Evolutionary conservation across 1,140 invertebrate genomes (phyloP), one percentile per base, ranked within the genome.

Genomic region (Procambarus virginalis): DNA sequence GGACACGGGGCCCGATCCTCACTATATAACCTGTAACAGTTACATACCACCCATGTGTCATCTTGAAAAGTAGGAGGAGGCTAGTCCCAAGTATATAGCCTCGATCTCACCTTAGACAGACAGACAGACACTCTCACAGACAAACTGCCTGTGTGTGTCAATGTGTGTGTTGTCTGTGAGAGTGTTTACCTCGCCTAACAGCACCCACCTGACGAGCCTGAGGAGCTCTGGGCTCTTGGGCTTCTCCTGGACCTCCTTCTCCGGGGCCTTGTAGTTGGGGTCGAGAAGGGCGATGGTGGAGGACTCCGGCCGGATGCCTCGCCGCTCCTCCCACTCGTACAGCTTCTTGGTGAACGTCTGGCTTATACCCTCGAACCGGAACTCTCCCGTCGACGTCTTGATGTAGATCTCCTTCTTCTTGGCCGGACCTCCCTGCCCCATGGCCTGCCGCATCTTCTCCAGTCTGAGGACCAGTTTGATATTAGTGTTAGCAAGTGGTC

Each of bases 291-390:
- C 96, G 89, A 97, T 97, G 0, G 97, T 97, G 0, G 97, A 97
- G 0, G 96, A 95, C 93, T 97, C 97, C 96, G 97, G 1, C 95
- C 96, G 80, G 97, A 97, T 91, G 17, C 97, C 97, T 78, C 96
- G 94, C 51, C 97, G 96, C 91, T 97, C 97, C 93, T 98, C 97
- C 97, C 97, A 98, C 93, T 98, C 97, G 93, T 97, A 97, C 0
- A 98, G 94, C 93, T 98, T 98, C 64, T 97, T 96, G 0, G 97
- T 97, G 93, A 98, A 98, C 92, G 97, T 97, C 81, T 97, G 95
- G 22, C 96, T 97, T 90, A 97, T 97, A 0, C 97, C 97, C 94
- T 97, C 96, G 92, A 97, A 97, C 92, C 96, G 95, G 93, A 97
- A 97, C 73, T 97, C 96, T 10, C 97, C 97, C 0, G 96, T 96